A percentile compares a stretch with the other conserved stretches of the same genome.
Conservation (phyloP, 2,888 invertebrate species). For the Stomorhina lunata region DNA sequence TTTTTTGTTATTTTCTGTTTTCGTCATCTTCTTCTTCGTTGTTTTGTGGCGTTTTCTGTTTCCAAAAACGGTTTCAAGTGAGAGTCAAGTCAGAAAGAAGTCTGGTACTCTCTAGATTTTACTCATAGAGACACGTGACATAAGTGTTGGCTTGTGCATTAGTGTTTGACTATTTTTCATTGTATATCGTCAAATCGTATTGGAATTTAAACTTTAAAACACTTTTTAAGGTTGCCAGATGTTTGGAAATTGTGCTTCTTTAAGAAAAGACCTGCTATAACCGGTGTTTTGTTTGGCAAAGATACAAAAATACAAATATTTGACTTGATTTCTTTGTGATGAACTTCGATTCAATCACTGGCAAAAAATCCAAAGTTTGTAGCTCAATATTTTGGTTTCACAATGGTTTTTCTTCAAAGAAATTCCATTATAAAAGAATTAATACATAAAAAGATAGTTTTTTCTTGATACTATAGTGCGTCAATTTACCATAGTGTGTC, state of each 20-base stretch:
- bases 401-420: no score
- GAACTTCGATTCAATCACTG: no score
- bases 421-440: no score
- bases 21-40: not conserved
- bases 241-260: not conserved
- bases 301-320: no score
- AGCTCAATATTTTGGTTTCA: no score
- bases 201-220: slow-evolving; percentile 61
- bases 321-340: no score
- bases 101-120: slow-evolving; percentile 40
- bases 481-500: no score
- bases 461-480: no score
- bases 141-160: slow-evolving; percentile 39
- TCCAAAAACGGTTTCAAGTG: slow-evolving; percentile 20
- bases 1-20: slow-evolving; percentile 37
- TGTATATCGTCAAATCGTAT: slow-evolving; percentile 43
- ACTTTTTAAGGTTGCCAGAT: slow-evolving; percentile 35
- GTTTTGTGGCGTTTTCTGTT: not conserved
- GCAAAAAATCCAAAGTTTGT: no score
- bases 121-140: slow-evolving; percentile 64
- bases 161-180: slow-evolving; percentile 47
- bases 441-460: no score
- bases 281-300: not conserved
- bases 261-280: not conserved
- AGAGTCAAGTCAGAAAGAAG: slow-evolving; percentile 55